Conservation (phyloP, 2,113 vertebrate genomes). For the Lampris megalopsis region DNA sequence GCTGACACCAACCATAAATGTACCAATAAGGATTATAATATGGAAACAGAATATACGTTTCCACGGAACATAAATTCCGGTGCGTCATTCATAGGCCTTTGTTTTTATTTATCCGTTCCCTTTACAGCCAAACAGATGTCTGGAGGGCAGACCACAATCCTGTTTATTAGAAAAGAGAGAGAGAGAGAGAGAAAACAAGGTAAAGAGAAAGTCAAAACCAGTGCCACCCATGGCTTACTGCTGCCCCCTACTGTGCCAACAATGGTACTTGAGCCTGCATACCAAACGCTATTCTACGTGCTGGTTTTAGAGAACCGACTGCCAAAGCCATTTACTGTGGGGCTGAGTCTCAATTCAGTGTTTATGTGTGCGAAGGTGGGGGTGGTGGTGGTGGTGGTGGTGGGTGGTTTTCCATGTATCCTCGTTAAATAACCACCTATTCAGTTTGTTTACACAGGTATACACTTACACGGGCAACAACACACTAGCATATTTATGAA, state of each 20-base stretch:
- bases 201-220: conserved; percentile 37
- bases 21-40: conserved; percentile 76
- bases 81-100: conserved; percentile 76
- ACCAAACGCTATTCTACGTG: not conserved
- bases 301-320: too few relatives aligned
- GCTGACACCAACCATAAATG: conserved; percentile 76
- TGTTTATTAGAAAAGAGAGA: conserved; percentile 70
- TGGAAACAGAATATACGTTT: conserved; percentile 70
- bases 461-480: too few relatives aligned
- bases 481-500: not conserved
- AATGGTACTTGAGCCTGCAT: not conserved
- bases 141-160: conserved; percentile 80
- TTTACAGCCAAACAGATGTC: conserved; percentile 83
- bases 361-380: too few relatives aligned
- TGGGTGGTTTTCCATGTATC: too few relatives aligned
- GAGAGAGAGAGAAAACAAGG: conserved; percentile 21
- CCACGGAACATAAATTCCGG: conserved; percentile 76
- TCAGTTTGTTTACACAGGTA: too few relatives aligned
- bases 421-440: too few relatives aligned
- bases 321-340: too few relatives aligned
- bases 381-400: too few relatives aligned
- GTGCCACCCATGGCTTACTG: conserved; percentile 65
- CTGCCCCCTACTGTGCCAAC: conserved; percentile 77
- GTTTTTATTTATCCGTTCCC: conserved; percentile 81
- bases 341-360: too few relatives aligned